Conservation (phyloP, 92 coral and sea anemone species). For the Metridium senile region DNA sequence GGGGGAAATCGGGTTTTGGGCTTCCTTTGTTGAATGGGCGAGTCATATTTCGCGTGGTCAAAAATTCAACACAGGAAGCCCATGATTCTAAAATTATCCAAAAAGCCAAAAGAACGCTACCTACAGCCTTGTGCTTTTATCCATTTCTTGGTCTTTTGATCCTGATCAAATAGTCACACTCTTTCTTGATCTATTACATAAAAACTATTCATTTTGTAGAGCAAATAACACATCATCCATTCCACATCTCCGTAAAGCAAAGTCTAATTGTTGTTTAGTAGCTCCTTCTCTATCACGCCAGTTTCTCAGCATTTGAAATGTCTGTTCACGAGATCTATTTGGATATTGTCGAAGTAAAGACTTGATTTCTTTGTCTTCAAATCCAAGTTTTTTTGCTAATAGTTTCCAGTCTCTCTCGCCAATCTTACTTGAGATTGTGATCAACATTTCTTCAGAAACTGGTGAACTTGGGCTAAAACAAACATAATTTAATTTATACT, state of each 20-base stretch:
- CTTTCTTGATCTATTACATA: too few species aligned
- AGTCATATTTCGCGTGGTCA: too few species aligned
- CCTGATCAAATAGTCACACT: too few species aligned
- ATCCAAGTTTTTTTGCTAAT: constrained; percentile 66
- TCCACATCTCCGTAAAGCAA: constrained; percentile 53
- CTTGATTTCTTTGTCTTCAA: constrained; percentile 53
- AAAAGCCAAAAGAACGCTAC: too few species aligned
- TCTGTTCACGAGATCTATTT: constrained; percentile 71
- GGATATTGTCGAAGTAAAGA: constrained; percentile 53
- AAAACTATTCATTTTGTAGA: constrained; percentile 18
- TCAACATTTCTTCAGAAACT: constrained; percentile 54
- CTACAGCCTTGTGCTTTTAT: too few species aligned
- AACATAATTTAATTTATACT: too few species aligned
- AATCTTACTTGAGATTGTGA: constrained; percentile 51
- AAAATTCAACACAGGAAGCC: too few species aligned
- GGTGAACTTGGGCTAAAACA: constrained; percentile 25
- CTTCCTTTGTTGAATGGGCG: too few species aligned
- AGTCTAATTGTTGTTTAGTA: constrained; percentile 38
- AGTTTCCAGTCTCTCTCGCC: constrained; percentile 79
- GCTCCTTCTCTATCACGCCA: constrained; percentile 65
- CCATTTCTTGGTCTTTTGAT: too few species aligned
- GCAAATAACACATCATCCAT: constrained; percentile 37
- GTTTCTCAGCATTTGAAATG: constrained; percentile 53
- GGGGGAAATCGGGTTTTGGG: too few species aligned
- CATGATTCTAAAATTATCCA: too few species aligned